phyloP scores from a whole-genome alignment of 23 tunicate genomes.

The Styela plicata region DNA sequence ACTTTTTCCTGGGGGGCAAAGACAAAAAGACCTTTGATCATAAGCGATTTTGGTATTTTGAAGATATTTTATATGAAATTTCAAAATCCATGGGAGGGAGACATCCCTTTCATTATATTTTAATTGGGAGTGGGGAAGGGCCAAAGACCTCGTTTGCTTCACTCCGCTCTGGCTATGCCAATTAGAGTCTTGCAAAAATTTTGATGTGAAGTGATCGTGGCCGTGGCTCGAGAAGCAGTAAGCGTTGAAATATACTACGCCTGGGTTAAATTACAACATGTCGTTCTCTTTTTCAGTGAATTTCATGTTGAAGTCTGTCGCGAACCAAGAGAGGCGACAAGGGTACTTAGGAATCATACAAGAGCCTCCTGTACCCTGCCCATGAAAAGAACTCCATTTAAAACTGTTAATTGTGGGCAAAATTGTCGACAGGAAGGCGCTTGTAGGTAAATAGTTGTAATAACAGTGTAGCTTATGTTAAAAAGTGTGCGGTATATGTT shows the following conservation, averaged over 20 bases:
- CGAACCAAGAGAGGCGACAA: not conserved
- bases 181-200: too few species aligned
- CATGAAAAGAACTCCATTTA: not conserved
- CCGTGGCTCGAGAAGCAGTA: too few species aligned
- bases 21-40: too few species aligned
- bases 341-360: not conserved
- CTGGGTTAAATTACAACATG: not conserved
- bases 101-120: too few species aligned
- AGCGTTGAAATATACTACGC: not conserved
- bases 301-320: not conserved
- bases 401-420: not conserved
- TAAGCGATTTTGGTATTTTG: too few species aligned
- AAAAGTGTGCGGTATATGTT: not conserved
- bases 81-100: too few species aligned
- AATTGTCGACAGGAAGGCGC: not conserved
- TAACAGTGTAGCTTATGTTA: not conserved
- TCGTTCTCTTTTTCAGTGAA: not conserved
- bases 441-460: not conserved
- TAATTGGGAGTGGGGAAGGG: too few species aligned
- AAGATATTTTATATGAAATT: too few species aligned
- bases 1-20: too few species aligned
- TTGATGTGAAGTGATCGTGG: too few species aligned
- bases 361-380: not conserved
- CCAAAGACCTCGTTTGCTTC: too few species aligned
- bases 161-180: too few species aligned